phyloP scores from a whole-genome alignment of 2,113 vertebrate species.

The Octodon degus region DNA sequence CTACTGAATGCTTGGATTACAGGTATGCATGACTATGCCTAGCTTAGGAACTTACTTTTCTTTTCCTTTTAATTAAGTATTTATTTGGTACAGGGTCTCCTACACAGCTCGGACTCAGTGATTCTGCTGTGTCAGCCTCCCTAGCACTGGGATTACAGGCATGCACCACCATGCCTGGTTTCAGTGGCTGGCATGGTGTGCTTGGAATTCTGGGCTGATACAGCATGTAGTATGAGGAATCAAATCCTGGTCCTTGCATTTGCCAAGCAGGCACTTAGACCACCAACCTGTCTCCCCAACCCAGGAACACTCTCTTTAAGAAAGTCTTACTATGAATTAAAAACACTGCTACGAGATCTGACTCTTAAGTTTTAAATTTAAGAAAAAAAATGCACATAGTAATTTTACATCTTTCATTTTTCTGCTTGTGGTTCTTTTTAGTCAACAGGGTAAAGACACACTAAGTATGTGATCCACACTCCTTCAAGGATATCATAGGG shows the following conservation, averaged over 20 bases:
- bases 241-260: no score
- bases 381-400: not conserved
- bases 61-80: no score
- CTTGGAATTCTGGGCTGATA: no score
- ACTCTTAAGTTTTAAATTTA: conserved; percentile 50
- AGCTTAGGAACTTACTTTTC: not conserved
- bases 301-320: not conserved
- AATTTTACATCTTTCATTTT: conserved; percentile 38
- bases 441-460: not conserved
- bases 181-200: not conserved
- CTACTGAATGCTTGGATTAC: not conserved
- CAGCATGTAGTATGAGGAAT: no score
- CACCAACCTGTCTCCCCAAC: no score
- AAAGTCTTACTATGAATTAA: conserved; percentile 46
- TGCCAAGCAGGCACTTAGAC: no score
- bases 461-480: not conserved
- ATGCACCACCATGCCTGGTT: not conserved
- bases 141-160: not conserved
- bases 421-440: not conserved
- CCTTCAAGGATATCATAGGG: not conserved
- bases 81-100: no score
- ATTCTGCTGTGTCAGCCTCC: not conserved
- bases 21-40: not conserved
- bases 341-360: conserved; percentile 21
- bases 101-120: not conserved